These are phyloP conservation scores for Gephyroberyx darwinii DNA, from an alignment of 2,797 vertebrate species.

Conservation along the genomic window DNA sequence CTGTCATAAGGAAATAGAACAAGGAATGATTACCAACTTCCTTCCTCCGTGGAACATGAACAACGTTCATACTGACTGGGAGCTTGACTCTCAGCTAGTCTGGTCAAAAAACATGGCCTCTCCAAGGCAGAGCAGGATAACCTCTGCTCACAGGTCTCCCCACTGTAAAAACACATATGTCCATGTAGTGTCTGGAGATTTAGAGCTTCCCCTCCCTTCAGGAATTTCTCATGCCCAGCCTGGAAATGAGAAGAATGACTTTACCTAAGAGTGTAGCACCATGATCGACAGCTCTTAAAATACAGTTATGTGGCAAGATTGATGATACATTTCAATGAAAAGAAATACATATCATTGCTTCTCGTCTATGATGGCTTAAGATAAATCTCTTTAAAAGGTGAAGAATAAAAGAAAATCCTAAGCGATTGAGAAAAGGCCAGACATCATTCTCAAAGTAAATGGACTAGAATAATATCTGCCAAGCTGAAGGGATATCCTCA, in stretches of 20 bases:
- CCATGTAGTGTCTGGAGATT: background rate
- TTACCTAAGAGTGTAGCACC: background rate
- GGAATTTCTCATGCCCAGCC: background rate
- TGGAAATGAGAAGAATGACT: background rate
- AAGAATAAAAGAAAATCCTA: too few species aligned
- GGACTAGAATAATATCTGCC: background rate
- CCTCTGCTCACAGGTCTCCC: constrained; percentile 19
- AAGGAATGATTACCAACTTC: constrained; percentile 43
- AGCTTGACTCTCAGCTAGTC: constrained; percentile 34
- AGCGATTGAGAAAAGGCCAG: too few species aligned
- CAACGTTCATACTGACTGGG: constrained; percentile 31
- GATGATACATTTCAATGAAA: too few species aligned
- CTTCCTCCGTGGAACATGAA: constrained; percentile 38
- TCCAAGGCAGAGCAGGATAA: constrained; percentile 27
- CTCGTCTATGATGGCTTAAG: background rate
- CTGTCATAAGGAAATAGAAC: constrained; percentile 19
- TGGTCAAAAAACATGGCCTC: constrained; percentile 21
- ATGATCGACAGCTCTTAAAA: background rate
- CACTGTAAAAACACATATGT: background rate
- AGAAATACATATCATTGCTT: too few species aligned
- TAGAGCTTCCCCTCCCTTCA: background rate
- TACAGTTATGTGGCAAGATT: too few species aligned
- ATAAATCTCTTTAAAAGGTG: too few species aligned
- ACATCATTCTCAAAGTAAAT: background rate
- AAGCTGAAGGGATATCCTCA: background rate